Conservation (phyloP, 23 tunicate species). For the Phallusia fumigata region DNA sequence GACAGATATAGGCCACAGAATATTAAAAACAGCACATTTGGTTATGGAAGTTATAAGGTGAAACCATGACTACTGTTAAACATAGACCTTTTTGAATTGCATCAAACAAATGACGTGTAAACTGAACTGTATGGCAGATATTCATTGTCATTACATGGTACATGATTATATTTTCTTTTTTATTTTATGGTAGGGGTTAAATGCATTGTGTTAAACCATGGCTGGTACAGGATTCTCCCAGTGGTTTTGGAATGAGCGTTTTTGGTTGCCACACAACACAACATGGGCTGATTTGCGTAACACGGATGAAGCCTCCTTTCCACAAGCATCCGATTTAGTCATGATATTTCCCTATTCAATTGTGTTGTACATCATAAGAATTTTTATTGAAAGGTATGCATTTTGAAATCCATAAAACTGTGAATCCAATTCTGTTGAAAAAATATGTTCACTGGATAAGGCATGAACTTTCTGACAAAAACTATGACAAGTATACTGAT, state of each 20-base stretch:
- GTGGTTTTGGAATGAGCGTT: slow-evolving; percentile 89
- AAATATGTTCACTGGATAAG: no score
- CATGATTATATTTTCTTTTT: background rate
- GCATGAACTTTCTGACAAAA: no score
- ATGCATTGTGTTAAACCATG: background rate
- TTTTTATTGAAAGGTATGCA: slow-evolving; percentile 67
- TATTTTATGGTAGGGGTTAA: background rate
- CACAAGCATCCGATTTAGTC: slow-evolving; percentile 63
- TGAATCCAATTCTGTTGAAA: no score
- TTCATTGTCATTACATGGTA: background rate
- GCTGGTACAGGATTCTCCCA: background rate
- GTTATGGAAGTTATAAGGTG: no score
- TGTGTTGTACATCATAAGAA: slow-evolving; percentile 53
- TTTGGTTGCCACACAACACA: slow-evolving; percentile 79
- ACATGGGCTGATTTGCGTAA: slow-evolving; percentile 85
- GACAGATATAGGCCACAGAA: no score
- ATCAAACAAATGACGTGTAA: no score
- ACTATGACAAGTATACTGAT: no score
- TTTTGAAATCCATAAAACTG: no score
- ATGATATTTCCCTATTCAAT: slow-evolving; percentile 59
- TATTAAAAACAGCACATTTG: no score
- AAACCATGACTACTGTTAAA: no score
- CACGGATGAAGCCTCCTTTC: slow-evolving; percentile 53
- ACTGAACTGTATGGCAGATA: no score
- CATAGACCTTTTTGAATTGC: no score